Evolutionary conservation across 2,113 vertebrate genomes (phyloP).

Genomic region (Bolborhynchus lineola): DNA sequence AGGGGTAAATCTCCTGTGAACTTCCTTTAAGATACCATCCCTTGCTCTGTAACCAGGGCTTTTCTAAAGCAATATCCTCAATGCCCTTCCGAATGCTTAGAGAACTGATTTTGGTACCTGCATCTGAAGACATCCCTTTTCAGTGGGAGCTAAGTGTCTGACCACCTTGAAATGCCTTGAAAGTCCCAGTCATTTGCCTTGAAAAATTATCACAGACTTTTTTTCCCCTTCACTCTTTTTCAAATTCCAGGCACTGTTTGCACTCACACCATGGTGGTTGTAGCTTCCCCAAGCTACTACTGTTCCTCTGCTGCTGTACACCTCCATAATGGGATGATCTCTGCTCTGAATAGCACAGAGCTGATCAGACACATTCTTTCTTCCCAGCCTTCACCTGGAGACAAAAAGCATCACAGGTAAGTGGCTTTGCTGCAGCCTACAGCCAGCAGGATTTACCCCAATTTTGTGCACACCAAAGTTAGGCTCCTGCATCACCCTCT

Average conservation of each 20-base stretch:
- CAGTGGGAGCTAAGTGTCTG: neutral
- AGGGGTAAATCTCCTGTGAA: neutral
- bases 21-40: neutral
- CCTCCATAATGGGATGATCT: fast-evolving
- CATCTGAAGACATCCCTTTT: neutral
- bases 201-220: neutral
- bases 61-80: neutral
- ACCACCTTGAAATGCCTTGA: neutral
- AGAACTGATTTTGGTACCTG: neutral
- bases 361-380: neutral
- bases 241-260: neutral
- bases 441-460: neutral
- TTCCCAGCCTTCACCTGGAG: neutral
- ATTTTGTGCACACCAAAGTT: fast-evolving
- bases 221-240: neutral
- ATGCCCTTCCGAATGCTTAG: neutral
- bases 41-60: neutral
- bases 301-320: neutral
- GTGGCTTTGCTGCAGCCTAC: neutral
- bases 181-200: neutral
- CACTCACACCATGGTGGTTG: too few relatives aligned
- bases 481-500: neutral
- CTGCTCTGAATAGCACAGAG: neutral
- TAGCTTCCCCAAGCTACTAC: fast-evolving
- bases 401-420: neutral